These are phyloP conservation scores for Himalopsyche anomala DNA, from an alignment of 2,888 invertebrate genomes.

Conservation along the genomic window DNA sequence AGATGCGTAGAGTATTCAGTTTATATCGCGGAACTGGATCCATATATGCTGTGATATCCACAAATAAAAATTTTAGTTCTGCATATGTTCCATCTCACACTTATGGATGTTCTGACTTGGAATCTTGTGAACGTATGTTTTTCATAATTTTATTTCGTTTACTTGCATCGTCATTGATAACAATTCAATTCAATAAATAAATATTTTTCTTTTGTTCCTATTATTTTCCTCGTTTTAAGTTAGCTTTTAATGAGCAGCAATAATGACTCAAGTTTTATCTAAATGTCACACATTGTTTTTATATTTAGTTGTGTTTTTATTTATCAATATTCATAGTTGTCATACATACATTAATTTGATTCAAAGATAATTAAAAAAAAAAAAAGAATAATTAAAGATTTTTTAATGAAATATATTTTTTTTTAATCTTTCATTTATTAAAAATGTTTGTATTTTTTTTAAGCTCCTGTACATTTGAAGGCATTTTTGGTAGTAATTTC, in stretches of 20 bases:
- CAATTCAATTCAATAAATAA: neutral
- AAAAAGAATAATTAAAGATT: too few relatives aligned
- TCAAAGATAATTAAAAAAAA: too few relatives aligned
- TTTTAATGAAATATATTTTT: neutral
- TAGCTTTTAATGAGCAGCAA: neutral
- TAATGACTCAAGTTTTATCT: conserved; percentile 8
- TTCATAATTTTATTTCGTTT: neutral
- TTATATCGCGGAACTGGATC: conserved; percentile 80
- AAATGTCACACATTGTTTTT: neutral
- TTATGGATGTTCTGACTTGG: conserved; percentile 80
- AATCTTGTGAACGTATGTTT: conserved; percentile 71
- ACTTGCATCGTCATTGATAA: neutral
- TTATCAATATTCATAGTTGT: too few relatives aligned
- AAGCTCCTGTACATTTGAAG: conserved; percentile 75
- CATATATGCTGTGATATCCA: conserved; percentile 78
- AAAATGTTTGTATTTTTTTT: conserved; percentile 64
- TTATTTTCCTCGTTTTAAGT: neutral
- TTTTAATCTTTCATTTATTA: neutral
- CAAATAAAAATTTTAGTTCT: conserved; percentile 72
- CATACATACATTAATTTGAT: too few relatives aligned
- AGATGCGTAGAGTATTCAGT: conserved; percentile 75
- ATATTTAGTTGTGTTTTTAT: too few relatives aligned
- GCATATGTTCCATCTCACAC: conserved; percentile 83
- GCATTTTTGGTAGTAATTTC: conserved; percentile 76
- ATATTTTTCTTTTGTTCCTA: neutral